Conservation (phyloP, 1,140 invertebrate species). For the Phortica variegata region DNA sequence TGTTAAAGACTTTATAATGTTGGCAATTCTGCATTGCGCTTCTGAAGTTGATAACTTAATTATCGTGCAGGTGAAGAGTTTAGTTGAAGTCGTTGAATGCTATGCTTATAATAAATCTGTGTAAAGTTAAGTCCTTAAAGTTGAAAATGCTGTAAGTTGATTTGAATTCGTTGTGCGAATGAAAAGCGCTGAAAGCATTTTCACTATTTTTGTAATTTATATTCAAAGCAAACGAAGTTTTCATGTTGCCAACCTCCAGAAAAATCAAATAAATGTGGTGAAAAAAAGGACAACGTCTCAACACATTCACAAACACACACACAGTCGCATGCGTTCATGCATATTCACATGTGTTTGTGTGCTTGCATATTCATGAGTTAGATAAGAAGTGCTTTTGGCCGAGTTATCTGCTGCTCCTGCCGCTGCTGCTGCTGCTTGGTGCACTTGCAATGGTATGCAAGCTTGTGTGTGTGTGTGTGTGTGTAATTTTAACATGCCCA, state of each 20-base stretch:
- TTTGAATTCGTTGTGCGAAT: too few relatives aligned
- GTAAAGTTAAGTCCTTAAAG: constrained; percentile 20
- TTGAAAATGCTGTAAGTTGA: too few relatives aligned
- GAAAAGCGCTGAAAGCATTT: too few relatives aligned
- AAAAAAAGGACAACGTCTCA: constrained; percentile 9
- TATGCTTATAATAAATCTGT: constrained; percentile 19
- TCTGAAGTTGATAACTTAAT: constrained; percentile 34
- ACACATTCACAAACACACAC: constrained; percentile 2
- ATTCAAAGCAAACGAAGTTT: constrained; percentile 10
- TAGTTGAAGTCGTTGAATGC: constrained; percentile 12
- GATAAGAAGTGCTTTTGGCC: too few relatives aligned
- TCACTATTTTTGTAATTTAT: constrained; percentile 5
- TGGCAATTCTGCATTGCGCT: neutral
- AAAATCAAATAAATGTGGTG: constrained; percentile 11
- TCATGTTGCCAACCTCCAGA: constrained; percentile 11
- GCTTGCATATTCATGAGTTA: constrained; percentile 52
- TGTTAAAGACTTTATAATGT: too few relatives aligned
- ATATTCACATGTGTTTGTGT: constrained; percentile 32
- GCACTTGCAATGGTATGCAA: constrained; percentile 24
- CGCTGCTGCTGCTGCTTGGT: constrained; percentile 8
- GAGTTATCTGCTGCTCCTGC: constrained; percentile 16
- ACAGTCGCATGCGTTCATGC: neutral
- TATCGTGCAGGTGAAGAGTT: constrained; percentile 17
- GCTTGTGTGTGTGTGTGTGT: constrained; percentile 9
- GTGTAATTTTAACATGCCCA: neutral